Conservation (phyloP, 2,113 vertebrate genomes). For the Ailurus styani region DNA sequence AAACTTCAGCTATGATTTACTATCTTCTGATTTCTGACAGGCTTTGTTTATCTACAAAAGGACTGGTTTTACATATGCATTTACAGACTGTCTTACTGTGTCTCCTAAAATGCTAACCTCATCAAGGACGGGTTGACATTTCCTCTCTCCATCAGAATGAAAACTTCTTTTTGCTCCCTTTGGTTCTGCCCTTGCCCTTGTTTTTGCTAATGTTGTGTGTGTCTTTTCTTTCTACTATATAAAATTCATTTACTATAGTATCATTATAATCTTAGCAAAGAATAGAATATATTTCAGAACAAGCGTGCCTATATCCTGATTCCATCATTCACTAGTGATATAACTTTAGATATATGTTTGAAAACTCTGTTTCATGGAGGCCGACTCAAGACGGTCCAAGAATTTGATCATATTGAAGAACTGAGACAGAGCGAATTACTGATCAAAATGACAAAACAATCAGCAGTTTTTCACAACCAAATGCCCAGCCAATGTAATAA, state of each 20-base stretch:
- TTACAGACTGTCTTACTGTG: not conserved
- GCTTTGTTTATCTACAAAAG: not conserved
- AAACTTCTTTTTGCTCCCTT: not conserved
- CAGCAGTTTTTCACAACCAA: not conserved
- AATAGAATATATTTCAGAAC: not conserved
- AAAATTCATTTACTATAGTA: not conserved
- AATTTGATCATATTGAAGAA: not conserved
- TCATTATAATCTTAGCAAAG: not conserved
- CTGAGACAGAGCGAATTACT: not conserved
- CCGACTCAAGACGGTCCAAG: not conserved
- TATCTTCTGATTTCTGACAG: constrained; percentile 18
- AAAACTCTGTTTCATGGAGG: not conserved
- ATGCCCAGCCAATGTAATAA: not conserved
- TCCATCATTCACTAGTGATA: not conserved
- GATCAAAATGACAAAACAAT: not conserved
- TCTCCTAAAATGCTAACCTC: not conserved
- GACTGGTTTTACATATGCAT: not conserved
- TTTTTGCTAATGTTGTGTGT: not conserved
- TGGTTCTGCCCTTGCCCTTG: not conserved
- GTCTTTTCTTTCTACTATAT: not conserved
- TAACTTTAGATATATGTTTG: not conserved
- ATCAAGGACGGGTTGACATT: not conserved
- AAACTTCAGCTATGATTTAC: constrained; percentile 27
- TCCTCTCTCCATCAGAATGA: not conserved
- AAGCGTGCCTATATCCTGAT: not conserved